Percentiles rank a stretch among this genome's conserved stretches.
Evolutionary conservation across 2,113 vertebrate genomes (phyloP).

Genomic region (Nycticebus coucang): DNA sequence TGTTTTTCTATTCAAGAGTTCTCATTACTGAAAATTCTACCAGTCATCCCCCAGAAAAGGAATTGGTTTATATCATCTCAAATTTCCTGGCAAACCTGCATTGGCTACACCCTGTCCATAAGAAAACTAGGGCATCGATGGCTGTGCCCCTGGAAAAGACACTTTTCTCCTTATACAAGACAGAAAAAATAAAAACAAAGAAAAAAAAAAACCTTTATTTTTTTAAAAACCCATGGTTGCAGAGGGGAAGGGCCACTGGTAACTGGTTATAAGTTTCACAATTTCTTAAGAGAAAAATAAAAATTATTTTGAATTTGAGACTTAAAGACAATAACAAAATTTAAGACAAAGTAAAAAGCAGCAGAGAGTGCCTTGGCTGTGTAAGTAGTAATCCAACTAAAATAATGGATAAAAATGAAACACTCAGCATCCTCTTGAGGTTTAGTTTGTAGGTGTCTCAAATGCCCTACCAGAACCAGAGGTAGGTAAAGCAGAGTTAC

Average conservation of each 20-base stretch:
- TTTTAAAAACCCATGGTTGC: not conserved
- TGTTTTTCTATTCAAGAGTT: conserved; percentile 62
- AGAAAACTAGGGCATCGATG: not conserved
- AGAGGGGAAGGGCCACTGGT: not conserved
- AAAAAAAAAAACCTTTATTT: not conserved
- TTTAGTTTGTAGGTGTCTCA: not conserved
- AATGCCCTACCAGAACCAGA: not conserved
- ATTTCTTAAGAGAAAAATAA: conserved; percentile 54
- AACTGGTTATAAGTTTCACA: conserved; percentile 2
- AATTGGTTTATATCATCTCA: conserved; percentile 62
- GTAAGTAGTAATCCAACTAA: not conserved
- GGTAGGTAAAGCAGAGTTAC: not conserved
- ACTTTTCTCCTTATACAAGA: conserved; percentile 18
- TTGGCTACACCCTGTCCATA: conserved; percentile 5
- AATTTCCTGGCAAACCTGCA: conserved; percentile 38
- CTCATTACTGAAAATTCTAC: conserved; percentile 64
- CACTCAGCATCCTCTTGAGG: not conserved
- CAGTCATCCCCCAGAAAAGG: conserved; percentile 36
- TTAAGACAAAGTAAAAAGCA: not conserved
- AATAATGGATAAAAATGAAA: not conserved
- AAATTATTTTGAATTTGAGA: conserved; percentile 60
- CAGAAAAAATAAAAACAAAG: not conserved
- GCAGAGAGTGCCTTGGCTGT: not conserved
- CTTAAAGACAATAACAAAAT: conserved; percentile 21
- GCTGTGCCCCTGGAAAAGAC: not conserved